These are phyloP conservation scores for Seladonia tumulorum DNA, from an alignment of 2,888 invertebrate species.

Conservation along the genomic window DNA sequence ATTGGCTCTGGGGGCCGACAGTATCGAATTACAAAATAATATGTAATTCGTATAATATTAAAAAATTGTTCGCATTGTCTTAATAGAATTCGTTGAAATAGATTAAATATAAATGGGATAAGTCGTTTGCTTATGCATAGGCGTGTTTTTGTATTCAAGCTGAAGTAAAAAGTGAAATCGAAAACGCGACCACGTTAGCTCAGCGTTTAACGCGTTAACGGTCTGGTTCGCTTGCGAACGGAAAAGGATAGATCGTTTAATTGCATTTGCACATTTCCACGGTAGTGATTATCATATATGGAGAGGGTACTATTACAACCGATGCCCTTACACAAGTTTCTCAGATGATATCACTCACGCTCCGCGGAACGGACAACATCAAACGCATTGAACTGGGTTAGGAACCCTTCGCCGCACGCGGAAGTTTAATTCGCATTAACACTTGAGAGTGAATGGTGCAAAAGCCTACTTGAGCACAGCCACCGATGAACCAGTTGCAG, in stretches of 20 bases:
- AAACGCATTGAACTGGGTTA: constrained; percentile 64
- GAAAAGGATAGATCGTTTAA: constrained; percentile 26
- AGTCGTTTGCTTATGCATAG: neutral
- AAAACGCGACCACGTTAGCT: neutral
- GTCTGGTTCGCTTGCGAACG: constrained; percentile 22
- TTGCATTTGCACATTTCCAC: constrained; percentile 34
- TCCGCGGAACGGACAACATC: constrained; percentile 59
- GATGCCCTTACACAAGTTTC: constrained; percentile 50
- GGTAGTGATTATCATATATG: constrained; percentile 27
- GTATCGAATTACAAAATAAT: neutral
- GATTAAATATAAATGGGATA: no score
- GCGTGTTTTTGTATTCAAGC: neutral
- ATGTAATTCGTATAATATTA: neutral
- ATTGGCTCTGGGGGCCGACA: neutral
- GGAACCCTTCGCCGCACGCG: constrained; percentile 50
- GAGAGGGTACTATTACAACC: constrained; percentile 16
- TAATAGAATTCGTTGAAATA: neutral
- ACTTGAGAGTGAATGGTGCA: constrained; percentile 5
- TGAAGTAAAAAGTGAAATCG: neutral
- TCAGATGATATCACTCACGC: constrained; percentile 55
- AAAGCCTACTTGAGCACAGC: neutral
- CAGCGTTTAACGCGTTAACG: neutral
- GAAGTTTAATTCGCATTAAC: constrained; percentile 53
- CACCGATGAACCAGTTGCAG: constrained; percentile 13
- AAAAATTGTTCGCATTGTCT: no score